Conservation (phyloP, 2,113 vertebrate genomes). For the Rhabdornis inornatus region DNA sequence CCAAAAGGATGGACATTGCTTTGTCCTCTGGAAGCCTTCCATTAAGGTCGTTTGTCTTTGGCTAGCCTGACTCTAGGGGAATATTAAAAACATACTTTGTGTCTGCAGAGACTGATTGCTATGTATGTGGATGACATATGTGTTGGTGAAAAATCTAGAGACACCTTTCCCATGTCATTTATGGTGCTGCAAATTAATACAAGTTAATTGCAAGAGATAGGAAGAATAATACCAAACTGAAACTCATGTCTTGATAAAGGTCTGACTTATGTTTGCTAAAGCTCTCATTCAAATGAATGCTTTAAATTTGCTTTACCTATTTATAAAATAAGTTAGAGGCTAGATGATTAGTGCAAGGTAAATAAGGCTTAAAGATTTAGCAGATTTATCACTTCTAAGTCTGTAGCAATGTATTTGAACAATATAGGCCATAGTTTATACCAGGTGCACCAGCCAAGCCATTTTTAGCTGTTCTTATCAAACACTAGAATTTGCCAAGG, state of each 20-base stretch:
- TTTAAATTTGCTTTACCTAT: background rate
- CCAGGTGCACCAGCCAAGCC: too few species aligned
- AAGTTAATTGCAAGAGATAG: background rate
- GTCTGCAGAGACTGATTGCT: background rate
- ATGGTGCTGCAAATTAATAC: background rate
- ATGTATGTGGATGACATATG: background rate
- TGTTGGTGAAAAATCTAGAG: background rate
- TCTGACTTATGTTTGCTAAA: background rate
- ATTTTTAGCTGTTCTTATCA: too few species aligned
- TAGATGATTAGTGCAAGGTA: background rate
- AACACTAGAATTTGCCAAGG: too few species aligned
- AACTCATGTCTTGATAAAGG: background rate
- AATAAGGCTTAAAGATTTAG: background rate
- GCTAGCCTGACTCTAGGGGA: background rate
- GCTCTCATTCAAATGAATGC: background rate
- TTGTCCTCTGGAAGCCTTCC: constrained; percentile 21
- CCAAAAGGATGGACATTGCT: background rate
- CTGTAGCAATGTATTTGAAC: too few species aligned
- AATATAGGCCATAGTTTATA: too few species aligned
- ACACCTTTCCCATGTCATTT: background rate
- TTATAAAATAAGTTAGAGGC: background rate
- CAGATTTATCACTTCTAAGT: background rate
- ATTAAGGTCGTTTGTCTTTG: background rate
- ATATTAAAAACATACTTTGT: constrained; percentile 6
- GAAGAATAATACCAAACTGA: background rate